phyloP scores from a whole-genome alignment of 2,113 vertebrate genomes.

The Chinchilla lanigera region DNA sequence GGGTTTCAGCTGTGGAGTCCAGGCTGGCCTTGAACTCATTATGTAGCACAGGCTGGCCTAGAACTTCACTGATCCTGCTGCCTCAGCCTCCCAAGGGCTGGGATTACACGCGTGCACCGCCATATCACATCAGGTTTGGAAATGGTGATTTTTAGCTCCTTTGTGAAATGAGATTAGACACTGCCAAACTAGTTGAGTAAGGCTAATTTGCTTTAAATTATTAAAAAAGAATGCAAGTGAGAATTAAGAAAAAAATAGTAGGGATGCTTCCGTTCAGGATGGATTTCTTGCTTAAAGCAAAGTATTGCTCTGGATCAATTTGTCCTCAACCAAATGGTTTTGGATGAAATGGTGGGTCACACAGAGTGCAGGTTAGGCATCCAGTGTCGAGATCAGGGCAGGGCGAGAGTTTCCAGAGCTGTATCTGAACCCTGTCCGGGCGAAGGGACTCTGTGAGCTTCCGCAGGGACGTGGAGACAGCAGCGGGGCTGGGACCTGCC shows the following conservation, averaged over 20 bases:
- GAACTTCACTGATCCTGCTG: background rate
- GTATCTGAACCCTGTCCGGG: background rate
- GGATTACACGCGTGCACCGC: background rate
- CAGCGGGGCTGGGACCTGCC: background rate
- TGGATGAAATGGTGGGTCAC: background rate
- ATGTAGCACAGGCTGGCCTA: background rate
- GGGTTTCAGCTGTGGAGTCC: background rate
- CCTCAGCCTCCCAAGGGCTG: background rate
- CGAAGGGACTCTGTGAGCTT: background rate
- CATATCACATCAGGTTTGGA: background rate
- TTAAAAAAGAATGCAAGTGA: background rate
- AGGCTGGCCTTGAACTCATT: background rate
- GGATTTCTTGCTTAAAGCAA: background rate
- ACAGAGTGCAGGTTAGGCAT: background rate
- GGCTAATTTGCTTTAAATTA: background rate
- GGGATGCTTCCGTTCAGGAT: background rate
- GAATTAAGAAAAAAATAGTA: background rate
- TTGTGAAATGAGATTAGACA: background rate
- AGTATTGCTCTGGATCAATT: background rate
- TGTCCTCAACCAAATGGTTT: background rate
- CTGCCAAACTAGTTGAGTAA: background rate
- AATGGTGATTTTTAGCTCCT: background rate
- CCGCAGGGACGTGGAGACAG: background rate
- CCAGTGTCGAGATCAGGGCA: background rate
- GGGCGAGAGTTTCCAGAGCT: background rate